These are phyloP conservation scores for Paracentrotus lividus DNA, from an alignment of 53 echinoderm and acorn worm species.

Conservation along the genomic window DNA sequence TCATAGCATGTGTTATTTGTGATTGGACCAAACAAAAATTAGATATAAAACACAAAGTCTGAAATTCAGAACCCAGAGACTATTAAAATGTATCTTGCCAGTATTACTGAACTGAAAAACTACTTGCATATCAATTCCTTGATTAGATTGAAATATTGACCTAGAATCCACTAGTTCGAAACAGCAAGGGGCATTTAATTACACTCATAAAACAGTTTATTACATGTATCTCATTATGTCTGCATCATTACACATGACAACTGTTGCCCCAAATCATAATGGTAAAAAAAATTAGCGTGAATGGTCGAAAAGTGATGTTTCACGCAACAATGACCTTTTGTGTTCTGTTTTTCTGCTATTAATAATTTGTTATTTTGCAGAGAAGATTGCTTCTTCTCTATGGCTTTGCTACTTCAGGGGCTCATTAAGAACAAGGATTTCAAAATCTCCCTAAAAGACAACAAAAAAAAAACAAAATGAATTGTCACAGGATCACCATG, in stretches of 20 bases:
- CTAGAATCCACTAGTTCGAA: not conserved
- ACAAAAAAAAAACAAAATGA: too few species aligned
- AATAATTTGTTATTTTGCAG: not conserved
- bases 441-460: not conserved
- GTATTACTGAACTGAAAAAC: not conserved
- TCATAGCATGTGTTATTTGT: not conserved
- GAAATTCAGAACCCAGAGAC: too few species aligned
- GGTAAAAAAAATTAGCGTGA: not conserved
- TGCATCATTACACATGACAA: not conserved
- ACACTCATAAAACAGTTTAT: not conserved
- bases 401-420: not conserved
- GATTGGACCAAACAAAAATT: not conserved
- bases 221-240: constrained; percentile 19
- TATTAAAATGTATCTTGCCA: not conserved
- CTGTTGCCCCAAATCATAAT: not conserved
- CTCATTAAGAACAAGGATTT: not conserved
- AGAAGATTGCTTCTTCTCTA: not conserved
- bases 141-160: constrained; percentile 7
- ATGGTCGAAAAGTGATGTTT: not conserved
- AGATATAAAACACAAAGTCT: not conserved
- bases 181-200: constrained; percentile 24
- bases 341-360: not conserved
- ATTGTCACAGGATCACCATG: too few species aligned
- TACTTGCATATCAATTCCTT: not conserved
- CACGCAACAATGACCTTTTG: not conserved